Evolutionary conservation across 2,888 invertebrate genomes (phyloP), one percentile per base, ranked within the genome.

Genomic region (Nephrotoma guestfalica): DNA sequence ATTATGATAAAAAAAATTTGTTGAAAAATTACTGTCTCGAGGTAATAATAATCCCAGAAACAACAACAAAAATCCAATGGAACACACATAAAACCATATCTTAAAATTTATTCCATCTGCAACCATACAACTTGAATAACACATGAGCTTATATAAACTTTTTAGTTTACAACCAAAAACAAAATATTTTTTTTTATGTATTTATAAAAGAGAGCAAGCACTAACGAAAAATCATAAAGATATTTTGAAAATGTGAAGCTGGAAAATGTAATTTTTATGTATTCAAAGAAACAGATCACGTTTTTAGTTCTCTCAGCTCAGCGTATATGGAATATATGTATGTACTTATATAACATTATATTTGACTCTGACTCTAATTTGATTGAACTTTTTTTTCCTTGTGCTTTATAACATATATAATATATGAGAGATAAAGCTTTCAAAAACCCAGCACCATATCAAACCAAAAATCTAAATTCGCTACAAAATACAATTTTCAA

Each of bases 361-460:
- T 84, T 84, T 84, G 84, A 84, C 84, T 84, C n/a, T 84, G 84
- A 84, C 84, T 84, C 15, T 84, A 84, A 84, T 84, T 84, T 84
- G 84, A 84, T 84, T 84, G 41, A 84, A 84, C 41, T 71, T 71
- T 41, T 41, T 71, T 71, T 71, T 30, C 1, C 2, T 30, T 30
- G 30, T 30, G n/a, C 47, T 47, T 13, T 2, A 30, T 30, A 30
- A 30, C 3, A 30, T 30, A 30, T 30, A 30, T 30, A 30, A 30
- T 30, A 30, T 30, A 13, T 5, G 71, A 71, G 30, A 71, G 71
- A 71, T 71, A 71, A 9, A 71, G 71, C 71, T 71, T 30, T 71
- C 30, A 71, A 30, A 71, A 71, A 71, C 6, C 30, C 18, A 71
- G 3, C 71, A 71, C 18, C 71, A 15, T 30, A 71, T 71, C 71